Evolutionary conservation across 1,140 invertebrate species (phyloP).

Genomic region (Cataglyphis hispanica): DNA sequence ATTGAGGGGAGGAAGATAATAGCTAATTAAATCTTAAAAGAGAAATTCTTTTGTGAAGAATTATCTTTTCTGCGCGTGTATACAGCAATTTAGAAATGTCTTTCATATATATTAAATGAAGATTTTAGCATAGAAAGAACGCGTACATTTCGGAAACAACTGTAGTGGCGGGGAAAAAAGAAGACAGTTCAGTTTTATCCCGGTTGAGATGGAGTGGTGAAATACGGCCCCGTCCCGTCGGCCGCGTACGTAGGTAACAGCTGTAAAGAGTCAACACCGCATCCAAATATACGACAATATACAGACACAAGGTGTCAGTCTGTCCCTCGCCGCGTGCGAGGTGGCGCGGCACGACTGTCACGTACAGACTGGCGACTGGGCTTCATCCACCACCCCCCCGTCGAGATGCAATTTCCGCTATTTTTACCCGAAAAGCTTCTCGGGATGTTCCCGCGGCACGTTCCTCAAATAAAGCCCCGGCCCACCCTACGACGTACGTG

Average conservation of each 20-base stretch:
- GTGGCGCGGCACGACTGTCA: conserved; percentile 80
- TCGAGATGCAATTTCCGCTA: conserved; percentile 85
- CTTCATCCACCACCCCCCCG: conserved; percentile 78
- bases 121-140: background rate
- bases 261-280: conserved; percentile 83
- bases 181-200: conserved; percentile 65
- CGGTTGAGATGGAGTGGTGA: conserved; percentile 26
- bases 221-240: conserved; percentile 60
- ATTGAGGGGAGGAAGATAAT: background rate
- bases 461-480: conserved; percentile 83
- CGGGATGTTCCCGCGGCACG: conserved; percentile 83
- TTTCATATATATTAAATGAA: background rate
- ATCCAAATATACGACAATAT: conserved; percentile 81
- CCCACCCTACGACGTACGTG: conserved; percentile 53
- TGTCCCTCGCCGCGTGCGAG: conserved; percentile 44
- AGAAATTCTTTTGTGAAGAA: background rate
- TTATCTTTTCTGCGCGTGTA: background rate
- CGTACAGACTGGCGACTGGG: conserved; percentile 82
- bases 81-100: background rate
- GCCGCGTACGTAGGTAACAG: conserved; percentile 78
- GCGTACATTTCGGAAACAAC: background rate
- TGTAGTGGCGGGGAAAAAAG: conserved; percentile 2
- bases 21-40: conserved; percentile 11
- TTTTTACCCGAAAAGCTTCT: conserved; percentile 86
- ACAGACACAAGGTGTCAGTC: conserved; percentile 82